Evolutionary conservation across 2,113 vertebrate genomes (phyloP), one percentile per base, ranked within the genome.

Genomic region (Lepus europaeus): DNA sequence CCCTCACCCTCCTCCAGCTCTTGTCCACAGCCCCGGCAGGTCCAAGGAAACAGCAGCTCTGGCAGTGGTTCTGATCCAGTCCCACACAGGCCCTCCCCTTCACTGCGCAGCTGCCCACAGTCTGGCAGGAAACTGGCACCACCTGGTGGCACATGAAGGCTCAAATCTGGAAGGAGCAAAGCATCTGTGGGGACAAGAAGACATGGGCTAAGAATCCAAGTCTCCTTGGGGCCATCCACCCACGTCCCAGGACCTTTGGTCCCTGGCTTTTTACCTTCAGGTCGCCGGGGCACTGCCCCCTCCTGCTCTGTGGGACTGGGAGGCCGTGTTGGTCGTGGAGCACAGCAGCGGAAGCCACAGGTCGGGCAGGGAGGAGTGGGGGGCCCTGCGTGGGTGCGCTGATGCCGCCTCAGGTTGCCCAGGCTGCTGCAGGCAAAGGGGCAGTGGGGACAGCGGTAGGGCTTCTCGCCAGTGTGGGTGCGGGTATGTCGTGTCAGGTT

Each of bases 391-490:
- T 99, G 99, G 98, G 99, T 99, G 29, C 99, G 99, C 97, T 99
- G 99, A 86, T 99, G 99, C 96, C 99, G 99, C 97, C 99, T 99
- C 84, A 99, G 99, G 98, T 99, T 99, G 96, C 99, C 99, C 70
- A 99, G 99, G 95, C 99, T 99, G 98, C 99, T 99, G 98, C 99
- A 99, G 95, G 99, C 99, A 1, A 99, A 99, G 69, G 98, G 98
- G 98, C 99, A 99, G 98, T 98, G 97, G 1, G 99, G 98, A 95
- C 99, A 99, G 97, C 98, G 99, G 98, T 99, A 99, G n/a, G 99
- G 99, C 98, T 99, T 99, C 97, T 99, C 99, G 74, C 99, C 99
- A 0, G 99, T 99, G 98, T 99, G 99, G 10, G 99, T 99, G 97
- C 99, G 99, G 97, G 99, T 98, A 97, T 99, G 99, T 69, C 99